Evolutionary conservation across 2,888 invertebrate species (phyloP).

Genomic region (Eurytoma californica): DNA sequence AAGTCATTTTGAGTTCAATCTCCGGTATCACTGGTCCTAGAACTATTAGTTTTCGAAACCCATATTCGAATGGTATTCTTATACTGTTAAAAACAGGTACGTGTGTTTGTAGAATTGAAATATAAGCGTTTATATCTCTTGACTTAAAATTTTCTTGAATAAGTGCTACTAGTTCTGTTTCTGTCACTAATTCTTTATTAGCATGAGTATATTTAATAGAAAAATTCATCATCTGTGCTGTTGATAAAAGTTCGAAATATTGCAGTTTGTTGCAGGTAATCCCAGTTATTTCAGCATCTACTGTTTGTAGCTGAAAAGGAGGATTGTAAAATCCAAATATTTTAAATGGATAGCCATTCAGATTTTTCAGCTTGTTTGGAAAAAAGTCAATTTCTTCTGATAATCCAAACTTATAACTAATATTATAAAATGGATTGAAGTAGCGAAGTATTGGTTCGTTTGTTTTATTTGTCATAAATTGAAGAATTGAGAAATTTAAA

Average conservation of each 20-base stretch:
- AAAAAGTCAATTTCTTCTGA: neutral
- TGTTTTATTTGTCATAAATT: neutral
- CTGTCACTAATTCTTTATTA: neutral
- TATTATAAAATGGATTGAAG: conserved; percentile 25
- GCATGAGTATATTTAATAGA: conserved; percentile 8
- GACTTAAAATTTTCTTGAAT: neutral
- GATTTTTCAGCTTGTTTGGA: conserved; percentile 22
- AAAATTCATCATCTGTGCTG: conserved; percentile 25
- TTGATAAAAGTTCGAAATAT: neutral
- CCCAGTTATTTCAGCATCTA: conserved; percentile 2
- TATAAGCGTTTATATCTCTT: neutral
- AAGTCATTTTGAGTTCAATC: neutral
- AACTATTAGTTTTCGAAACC: neutral
- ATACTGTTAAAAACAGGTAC: neutral
- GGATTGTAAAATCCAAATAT: neutral
- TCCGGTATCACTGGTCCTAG: conserved; percentile 9
- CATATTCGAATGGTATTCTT: neutral
- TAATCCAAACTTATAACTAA: neutral
- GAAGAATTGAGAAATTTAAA: conserved; percentile 26
- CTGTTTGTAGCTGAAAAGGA: conserved; percentile 15
- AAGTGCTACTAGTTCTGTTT: neutral
- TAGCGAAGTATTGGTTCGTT: neutral
- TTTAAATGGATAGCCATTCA: conserved; percentile 13
- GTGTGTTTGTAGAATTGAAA: neutral
- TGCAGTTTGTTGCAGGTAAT: neutral